Evolutionary conservation across 2,113 vertebrate species (phyloP).

Genomic region (Chaenocephalus aceratus): DNA sequence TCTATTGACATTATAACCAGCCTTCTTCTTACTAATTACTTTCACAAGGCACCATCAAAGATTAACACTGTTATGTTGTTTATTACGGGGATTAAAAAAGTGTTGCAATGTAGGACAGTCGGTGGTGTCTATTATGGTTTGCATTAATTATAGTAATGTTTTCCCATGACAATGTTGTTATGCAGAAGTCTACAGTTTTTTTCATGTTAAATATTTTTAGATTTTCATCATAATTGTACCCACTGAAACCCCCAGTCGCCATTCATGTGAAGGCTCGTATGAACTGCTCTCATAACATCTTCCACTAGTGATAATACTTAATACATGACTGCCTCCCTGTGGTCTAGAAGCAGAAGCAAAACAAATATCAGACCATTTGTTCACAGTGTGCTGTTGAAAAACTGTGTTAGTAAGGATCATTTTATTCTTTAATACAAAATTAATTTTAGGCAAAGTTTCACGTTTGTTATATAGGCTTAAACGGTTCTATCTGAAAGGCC

Average conservation of each 20-base stretch:
- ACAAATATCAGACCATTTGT: neutral
- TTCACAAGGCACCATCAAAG: too few species aligned
- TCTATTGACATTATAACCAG: too few species aligned
- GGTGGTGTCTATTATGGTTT: too few species aligned
- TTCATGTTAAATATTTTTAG: neutral
- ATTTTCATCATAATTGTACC: neutral
- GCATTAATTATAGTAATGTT: neutral
- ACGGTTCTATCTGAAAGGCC: neutral
- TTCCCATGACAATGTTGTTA: neutral
- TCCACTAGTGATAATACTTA: neutral
- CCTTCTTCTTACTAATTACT: too few species aligned
- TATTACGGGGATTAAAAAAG: too few species aligned
- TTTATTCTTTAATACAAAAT: neutral
- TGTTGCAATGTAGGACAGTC: too few species aligned
- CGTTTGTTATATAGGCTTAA: neutral
- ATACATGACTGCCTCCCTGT: conserved; percentile 51
- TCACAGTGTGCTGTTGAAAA: neutral
- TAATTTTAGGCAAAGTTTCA: neutral
- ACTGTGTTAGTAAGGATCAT: neutral
- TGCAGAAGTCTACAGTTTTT: neutral
- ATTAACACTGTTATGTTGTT: too few species aligned
- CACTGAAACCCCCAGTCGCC: neutral
- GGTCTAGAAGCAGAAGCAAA: conserved; percentile 16
- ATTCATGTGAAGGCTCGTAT: neutral
- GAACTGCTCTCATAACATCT: neutral